Evolutionary conservation across 2,797 vertebrate genomes (phyloP).

Genomic region (Acrocephalus scirpaceus): DNA sequence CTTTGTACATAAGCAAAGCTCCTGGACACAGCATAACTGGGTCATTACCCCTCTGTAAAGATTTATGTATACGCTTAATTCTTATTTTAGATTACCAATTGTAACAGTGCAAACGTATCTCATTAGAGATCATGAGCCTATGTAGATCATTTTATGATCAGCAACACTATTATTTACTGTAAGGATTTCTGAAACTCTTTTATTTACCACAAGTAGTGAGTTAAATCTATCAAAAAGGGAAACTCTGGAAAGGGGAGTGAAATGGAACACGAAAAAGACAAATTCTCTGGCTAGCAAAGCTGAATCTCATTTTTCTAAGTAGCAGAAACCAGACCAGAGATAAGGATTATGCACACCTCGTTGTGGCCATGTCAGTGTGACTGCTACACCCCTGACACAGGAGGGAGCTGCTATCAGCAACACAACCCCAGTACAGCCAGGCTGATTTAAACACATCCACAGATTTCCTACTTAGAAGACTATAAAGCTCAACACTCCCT

Average conservation of each 20-base stretch:
- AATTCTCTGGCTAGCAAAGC: not conserved
- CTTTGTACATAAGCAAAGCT: not conserved
- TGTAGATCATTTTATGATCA: not conserved
- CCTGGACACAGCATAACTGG: not conserved
- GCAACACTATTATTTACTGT: not conserved
- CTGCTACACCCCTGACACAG: not conserved
- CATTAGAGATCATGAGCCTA: not conserved
- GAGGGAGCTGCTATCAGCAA: not conserved
- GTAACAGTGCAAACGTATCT: not conserved
- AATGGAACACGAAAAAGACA: not conserved
- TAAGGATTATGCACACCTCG: not conserved
- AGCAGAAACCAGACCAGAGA: not conserved
- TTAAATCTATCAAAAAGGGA: not conserved
- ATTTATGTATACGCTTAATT: not conserved
- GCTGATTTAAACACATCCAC: not conserved
- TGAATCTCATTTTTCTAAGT: conserved; percentile 11
- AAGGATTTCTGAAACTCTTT: not conserved
- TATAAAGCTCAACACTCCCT: rapidly evolving
- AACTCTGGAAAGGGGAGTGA: not conserved
- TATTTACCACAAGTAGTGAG: not conserved
- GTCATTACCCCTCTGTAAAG: not conserved
- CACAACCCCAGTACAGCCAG: not conserved
- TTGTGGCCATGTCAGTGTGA: not conserved
- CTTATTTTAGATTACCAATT: conserved; percentile 13
- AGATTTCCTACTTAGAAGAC: not conserved